Evolutionary conservation across 2,888 invertebrate species (phyloP), one percentile per base, ranked within the genome.

Genomic region (Nematopogon swammerdamellus): DNA sequence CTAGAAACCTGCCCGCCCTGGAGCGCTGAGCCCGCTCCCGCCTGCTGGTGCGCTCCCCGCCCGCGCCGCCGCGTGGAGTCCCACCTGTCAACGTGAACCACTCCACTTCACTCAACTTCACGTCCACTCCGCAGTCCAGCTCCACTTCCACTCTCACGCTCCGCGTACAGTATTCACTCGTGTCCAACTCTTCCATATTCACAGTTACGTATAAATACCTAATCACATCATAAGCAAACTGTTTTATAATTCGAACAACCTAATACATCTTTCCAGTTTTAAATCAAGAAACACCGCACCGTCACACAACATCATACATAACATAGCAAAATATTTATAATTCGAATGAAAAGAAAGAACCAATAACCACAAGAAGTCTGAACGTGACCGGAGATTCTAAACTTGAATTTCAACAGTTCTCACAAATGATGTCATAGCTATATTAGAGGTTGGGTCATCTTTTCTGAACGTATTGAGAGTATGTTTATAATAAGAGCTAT

Each of bases 71-170:
- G 20, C 70, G 60, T 16, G 72, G 70, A 2, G 72, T 70, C 16
- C 65, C 70, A 57, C 69, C 77, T 76, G 74, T 63, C 42, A 74
- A 68, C 58, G 68, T 60, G 59, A 74, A 72, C 72, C 72, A 75
- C 52, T 74, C 70, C 55, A 72, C 60, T 19, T 74, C 71, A 65
- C 59, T 66, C 44, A 72, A 55, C 49, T 56, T 60, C 11, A 64
- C 59, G 44, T 73, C 68, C n/a, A 67, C 36, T 45, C 62, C 69
- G 58, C 67, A 68, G 45, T 72, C 73, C 53, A 72, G 63, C 56
- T 73, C 71, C 48, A 73, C 63, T 58, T 72, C 72, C 18, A 74
- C 55, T 55, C 61, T 68, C 19, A 72, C 58, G 58, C 57, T 57
- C 50, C 59, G 25, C 25, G 25, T 25, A 8, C 25, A 25, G 25